Evolutionary conservation across 1,140 invertebrate genomes (phyloP), one percentile per base, ranked within the genome.

Genomic region (Onthophagus taurus): DNA sequence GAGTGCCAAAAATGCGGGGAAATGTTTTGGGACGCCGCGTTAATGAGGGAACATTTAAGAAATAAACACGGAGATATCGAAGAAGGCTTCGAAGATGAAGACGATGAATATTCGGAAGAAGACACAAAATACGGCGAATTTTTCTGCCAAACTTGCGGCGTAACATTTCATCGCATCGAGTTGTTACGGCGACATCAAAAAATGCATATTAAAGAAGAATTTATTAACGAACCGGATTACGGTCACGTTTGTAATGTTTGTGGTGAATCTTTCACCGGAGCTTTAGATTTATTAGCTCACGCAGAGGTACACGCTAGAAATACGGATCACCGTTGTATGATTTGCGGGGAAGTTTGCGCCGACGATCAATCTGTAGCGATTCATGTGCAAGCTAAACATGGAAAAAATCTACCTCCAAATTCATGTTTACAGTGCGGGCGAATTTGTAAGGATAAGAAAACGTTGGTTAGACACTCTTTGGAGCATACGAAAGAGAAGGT

Each of bases 1-100:
- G 83, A 87, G 53, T 87, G 85, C 58, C 74, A 74, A 19, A 75
- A 75, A 45, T 87, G 85, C 52, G 76, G 76, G 39, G 83, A 86
- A 55, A 77, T 85, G 74, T 86, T 85, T 55, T 85, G 80, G 80
- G 81, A 83, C 58, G 66, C 76, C 11, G 70, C 72, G 47, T 67
- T 74, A 31, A 65, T 86, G 49, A 65, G 73, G n/a, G 69, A 80
- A 44, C 83, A 86, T 60, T 60, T 74, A n/a, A 69, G 76, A 20
- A 58, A 47, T 2, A 61, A 63, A 35, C 61, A 63, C 47, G 70
- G 68, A 4, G 61, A 62, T 16, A 62, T 64, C 16, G 49, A 64
- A 42, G 64, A 64, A 17, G 61, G 67, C 13, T 67, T 67, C 9
- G 54, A 57, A 7, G 68, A 72, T 3, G 68, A 69, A 19, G 69